Conservation (phyloP, 2,113 vertebrate species). For the chimpanzee (Pan troglodytes) region NHGRI_mPanTro3-v2.1_pri NC_086016.1:31238501-31239000, state of each 20-base stretch:
- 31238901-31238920: slow-evolving; percentile 6
- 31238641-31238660: too few species aligned
- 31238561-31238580: too few species aligned
- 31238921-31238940: background rate
- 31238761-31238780: background rate
- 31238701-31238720: too few species aligned
- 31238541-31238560: too few species aligned
- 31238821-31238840: background rate
- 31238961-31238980: background rate
- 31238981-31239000: background rate
- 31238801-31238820: background rate
- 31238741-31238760: background rate
- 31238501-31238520: too few species aligned
- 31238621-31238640: too few species aligned
- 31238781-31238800: background rate
- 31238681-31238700: too few species aligned
- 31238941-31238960: background rate
- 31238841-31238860: background rate
- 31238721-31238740: background rate
- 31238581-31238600: too few species aligned
- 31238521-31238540: too few species aligned
- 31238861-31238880: slow-evolving; percentile 1
- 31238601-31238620: too few species aligned
- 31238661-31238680: too few species aligned
- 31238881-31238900: background rate